Conservation (phyloP, 1,140 invertebrate genomes). For the Musca domestica region DNA sequence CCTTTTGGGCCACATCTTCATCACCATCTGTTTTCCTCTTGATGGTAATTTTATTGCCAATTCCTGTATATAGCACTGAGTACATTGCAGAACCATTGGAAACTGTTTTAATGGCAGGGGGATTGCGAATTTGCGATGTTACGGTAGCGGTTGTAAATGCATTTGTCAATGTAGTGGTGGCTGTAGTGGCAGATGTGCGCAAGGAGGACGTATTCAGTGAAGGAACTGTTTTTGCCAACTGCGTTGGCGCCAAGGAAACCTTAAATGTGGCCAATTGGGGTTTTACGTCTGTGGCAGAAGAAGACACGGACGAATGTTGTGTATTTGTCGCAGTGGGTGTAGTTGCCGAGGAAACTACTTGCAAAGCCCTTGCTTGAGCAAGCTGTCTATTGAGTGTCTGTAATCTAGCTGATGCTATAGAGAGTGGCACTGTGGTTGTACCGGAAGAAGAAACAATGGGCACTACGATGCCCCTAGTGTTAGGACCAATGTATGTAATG, state of each 20-base stretch:
- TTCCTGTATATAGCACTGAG: constrained; percentile 74
- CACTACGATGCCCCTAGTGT: constrained; percentile 23
- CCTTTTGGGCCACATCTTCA: constrained; percentile 22
- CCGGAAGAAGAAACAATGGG: constrained; percentile 24
- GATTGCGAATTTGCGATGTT: constrained; percentile 26
- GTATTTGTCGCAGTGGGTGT: background rate
- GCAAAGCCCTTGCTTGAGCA: constrained; percentile 16
- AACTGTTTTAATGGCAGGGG: constrained; percentile 35
- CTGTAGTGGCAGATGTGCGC: background rate
- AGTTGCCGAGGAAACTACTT: background rate
- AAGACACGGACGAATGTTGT: background rate
- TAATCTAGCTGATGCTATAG: constrained; percentile 23
- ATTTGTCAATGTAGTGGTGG: background rate
- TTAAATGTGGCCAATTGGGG: constrained; percentile 4
- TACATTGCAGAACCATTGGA: constrained; percentile 65
- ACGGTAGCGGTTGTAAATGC: constrained; percentile 1
- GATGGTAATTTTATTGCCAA: constrained; percentile 78
- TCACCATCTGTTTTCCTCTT: constrained; percentile 71
- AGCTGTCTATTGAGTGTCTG: constrained; percentile 26
- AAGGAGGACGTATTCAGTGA: background rate
- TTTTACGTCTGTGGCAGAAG: background rate
- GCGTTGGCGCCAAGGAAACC: background rate
- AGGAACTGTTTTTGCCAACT: background rate
- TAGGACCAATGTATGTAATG: constrained; percentile 23
- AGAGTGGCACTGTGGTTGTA: constrained; percentile 13